These are phyloP conservation scores for Sisyra terminalis DNA, from an alignment of 2,888 invertebrate genomes.

Conservation along the genomic window DNA sequence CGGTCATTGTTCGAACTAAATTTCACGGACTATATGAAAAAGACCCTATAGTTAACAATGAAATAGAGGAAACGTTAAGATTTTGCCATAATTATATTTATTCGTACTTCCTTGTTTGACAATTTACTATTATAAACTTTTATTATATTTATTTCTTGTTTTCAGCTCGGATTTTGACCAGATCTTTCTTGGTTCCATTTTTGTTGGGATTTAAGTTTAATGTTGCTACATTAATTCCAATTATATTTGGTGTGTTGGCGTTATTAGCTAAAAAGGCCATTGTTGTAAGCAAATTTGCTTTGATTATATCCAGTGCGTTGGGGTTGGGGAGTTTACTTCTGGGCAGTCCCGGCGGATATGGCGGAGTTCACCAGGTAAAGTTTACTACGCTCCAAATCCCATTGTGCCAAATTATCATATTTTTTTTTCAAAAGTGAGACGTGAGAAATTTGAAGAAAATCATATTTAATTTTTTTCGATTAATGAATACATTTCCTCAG, in stretches of 20 bases:
- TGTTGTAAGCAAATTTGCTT: conserved; percentile 54
- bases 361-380: conserved; percentile 11
- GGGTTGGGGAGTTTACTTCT: conserved; percentile 33
- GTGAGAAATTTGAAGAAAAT: too few species aligned
- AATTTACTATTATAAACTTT: too few species aligned
- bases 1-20: too few species aligned
- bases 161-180: conserved; percentile 53
- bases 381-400: not conserved
- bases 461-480: not conserved
- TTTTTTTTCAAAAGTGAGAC: not conserved
- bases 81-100: too few species aligned
- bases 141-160: conserved; percentile 15
- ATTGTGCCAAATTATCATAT: not conserved
- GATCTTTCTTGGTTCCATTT: conserved; percentile 59
- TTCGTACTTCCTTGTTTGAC: too few species aligned
- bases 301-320: conserved; percentile 51
- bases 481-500: too few species aligned
- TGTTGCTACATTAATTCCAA: conserved; percentile 52
- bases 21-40: too few species aligned
- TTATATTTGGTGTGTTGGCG: conserved; percentile 52
- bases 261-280: conserved; percentile 64
- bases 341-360: conserved; percentile 24
- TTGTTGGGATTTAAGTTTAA: conserved; percentile 69
- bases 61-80: too few species aligned
- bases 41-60: too few species aligned